Percentiles rank a stretch among this genome's conserved stretches.
Evolutionary conservation across 2,888 invertebrate species (phyloP).

Genomic region (Melangyna quadrimaculata): DNA sequence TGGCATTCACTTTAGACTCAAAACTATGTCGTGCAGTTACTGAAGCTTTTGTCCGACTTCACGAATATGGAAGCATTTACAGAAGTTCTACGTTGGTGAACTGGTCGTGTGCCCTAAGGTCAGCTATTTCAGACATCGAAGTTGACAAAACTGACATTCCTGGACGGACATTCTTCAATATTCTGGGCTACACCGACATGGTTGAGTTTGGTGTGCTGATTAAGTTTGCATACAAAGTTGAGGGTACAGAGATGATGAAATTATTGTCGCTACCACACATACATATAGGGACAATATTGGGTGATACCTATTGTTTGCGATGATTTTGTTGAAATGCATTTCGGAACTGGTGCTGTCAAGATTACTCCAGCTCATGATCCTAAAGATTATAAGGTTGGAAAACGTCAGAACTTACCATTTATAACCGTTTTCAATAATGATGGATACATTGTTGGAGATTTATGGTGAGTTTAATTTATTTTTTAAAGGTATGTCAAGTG

Average conservation of each 20-base stretch:
- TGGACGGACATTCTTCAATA: conserved; percentile 91
- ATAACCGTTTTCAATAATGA: conserved; percentile 95
- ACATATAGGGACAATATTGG: conserved; percentile 98
- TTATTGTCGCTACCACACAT: conserved; percentile 98
- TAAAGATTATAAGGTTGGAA: conserved; percentile 97
- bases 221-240: conserved; percentile 93
- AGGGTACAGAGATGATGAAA: conserved; percentile 85
- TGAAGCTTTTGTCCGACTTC: conserved; percentile 95
- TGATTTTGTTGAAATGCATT: conserved; percentile 95
- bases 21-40: conserved; percentile 92
- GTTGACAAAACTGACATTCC: conserved; percentile 96
- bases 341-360: conserved; percentile 99
- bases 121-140: conserved; percentile 99
- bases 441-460: conserved; percentile 90
- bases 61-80: conserved; percentile 94
- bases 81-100: conserved; percentile 97
- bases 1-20: conserved; percentile 98
- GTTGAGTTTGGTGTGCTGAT: conserved; percentile 97
- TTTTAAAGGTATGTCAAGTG: conserved; percentile 89
- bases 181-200: conserved; percentile 88
- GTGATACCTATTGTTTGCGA: conserved; percentile 98
- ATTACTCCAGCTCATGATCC: conserved; percentile 99
- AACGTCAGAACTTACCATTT: conserved; percentile 92
- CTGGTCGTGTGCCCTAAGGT: conserved; percentile 98
- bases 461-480: conserved; percentile 84